phyloP scores from a whole-genome alignment of 2,113 vertebrate species.

The Aythya baeri region DNA sequence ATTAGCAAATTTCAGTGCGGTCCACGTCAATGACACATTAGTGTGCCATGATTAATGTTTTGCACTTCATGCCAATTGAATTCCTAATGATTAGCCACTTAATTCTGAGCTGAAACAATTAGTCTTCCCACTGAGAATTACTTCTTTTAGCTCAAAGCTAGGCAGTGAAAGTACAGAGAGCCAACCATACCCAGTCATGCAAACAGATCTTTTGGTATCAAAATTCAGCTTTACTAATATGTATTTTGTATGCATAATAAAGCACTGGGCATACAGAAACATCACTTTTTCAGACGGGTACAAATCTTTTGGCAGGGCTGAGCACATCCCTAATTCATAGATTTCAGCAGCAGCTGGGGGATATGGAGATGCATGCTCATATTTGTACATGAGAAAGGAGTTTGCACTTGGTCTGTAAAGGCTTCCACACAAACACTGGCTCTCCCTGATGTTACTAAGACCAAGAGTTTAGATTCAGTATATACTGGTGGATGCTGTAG shows the following conservation, averaged over 20 bases:
- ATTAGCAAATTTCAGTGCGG: not conserved
- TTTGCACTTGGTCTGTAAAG: not conserved
- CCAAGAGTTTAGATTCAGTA: not conserved
- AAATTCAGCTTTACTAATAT: not conserved
- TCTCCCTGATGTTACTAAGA: not conserved
- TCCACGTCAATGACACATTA: not conserved
- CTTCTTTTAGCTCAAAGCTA: not conserved
- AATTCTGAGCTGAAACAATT: slow-evolving; percentile 46
- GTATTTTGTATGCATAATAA: not conserved
- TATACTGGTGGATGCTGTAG: not conserved
- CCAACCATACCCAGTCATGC: not conserved
- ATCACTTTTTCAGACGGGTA: not conserved
- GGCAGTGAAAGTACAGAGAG: not conserved
- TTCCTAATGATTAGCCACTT: slow-evolving; percentile 48
- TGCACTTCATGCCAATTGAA: slow-evolving; percentile 25
- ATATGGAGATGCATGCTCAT: not conserved
- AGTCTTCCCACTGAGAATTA: slow-evolving; percentile 11
- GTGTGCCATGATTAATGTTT: not conserved
- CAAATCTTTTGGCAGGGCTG: not conserved
- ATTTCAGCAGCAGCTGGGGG: not conserved
- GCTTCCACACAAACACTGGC: not conserved
- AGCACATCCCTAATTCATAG: not conserved
- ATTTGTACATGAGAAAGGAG: not conserved
- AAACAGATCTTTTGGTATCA: not conserved
- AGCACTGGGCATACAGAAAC: not conserved